A percentile compares a stretch with the other conserved stretches of the same genome.
Conservation (phyloP, 2,888 invertebrate genomes). For the Chrysodeixis includens region DNA sequence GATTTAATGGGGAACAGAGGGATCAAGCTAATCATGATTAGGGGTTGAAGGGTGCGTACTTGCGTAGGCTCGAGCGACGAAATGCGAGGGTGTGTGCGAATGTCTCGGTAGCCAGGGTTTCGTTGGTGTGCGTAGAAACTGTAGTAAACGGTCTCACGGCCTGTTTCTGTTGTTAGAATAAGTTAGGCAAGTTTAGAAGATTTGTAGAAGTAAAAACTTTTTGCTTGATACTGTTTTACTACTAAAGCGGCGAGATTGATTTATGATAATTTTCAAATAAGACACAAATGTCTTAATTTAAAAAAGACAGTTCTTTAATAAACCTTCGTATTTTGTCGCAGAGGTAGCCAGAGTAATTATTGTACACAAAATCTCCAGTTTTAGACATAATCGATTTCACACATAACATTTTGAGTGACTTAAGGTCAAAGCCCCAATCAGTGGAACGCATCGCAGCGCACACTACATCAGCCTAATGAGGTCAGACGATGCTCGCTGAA, state of each 20-base stretch:
- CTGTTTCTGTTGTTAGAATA: constrained; percentile 11
- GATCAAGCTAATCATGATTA: constrained; percentile 67
- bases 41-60: constrained; percentile 78
- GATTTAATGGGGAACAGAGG: constrained; percentile 55
- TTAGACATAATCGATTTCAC: constrained; percentile 22
- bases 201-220: neutral
- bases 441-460: constrained; percentile 66
- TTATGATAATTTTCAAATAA: too few relatives aligned
- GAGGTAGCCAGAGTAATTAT: too few relatives aligned
- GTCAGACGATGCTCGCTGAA: constrained; percentile 65
- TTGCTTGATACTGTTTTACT: too few relatives aligned
- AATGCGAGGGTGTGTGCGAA: constrained; percentile 42
- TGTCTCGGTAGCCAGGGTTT: constrained; percentile 23
- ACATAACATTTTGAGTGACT: constrained; percentile 36
- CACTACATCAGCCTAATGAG: constrained; percentile 67
- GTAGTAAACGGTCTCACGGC: constrained; percentile 18
- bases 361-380: neutral
- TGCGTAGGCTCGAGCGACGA: constrained; percentile 63
- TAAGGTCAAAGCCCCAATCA: constrained; percentile 59
- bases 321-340: too few relatives aligned
- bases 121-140: constrained; percentile 53
- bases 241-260: too few relatives aligned
- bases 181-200: neutral
- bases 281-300: too few relatives aligned
- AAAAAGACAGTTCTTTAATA: too few relatives aligned